phyloP scores from a whole-genome alignment of 2,113 vertebrate genomes.

The Opisthocomus hoazin region DNA sequence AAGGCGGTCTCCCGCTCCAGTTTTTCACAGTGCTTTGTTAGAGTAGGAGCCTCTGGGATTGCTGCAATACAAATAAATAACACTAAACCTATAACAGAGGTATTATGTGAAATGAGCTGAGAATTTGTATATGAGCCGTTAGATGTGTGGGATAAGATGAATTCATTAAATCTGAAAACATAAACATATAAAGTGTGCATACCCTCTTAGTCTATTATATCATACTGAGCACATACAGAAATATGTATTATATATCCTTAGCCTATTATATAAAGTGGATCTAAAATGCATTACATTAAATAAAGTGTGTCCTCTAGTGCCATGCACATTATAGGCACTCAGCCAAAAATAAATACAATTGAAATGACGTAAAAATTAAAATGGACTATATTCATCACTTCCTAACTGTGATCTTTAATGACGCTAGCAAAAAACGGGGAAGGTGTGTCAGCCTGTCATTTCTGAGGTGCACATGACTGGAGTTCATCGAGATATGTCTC shows the following conservation, averaged over 20 bases:
- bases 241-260: neutral
- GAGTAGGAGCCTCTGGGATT: neutral
- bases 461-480: neutral
- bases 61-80: constrained; percentile 17
- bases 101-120: neutral
- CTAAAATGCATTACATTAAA: constrained; percentile 23
- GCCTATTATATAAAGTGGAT: neutral
- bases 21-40: neutral
- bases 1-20: neutral
- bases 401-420: neutral
- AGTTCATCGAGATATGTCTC: neutral
- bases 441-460: neutral
- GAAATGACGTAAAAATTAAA: constrained; percentile 12
- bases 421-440: neutral
- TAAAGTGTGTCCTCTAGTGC: neutral
- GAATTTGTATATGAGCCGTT: constrained; percentile 23
- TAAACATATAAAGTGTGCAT: neutral
- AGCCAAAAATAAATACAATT: constrained; percentile 12
- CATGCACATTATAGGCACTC: neutral
- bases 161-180: constrained; percentile 42
- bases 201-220: neutral
- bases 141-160: neutral
- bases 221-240: neutral
- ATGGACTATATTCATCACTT: neutral
- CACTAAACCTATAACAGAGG: neutral